Percentiles rank a stretch among this genome's conserved stretches.
Conservation (phyloP, 37 sponge, comb jelly and placozoan genomes). For the Ianthella basta region DNA sequence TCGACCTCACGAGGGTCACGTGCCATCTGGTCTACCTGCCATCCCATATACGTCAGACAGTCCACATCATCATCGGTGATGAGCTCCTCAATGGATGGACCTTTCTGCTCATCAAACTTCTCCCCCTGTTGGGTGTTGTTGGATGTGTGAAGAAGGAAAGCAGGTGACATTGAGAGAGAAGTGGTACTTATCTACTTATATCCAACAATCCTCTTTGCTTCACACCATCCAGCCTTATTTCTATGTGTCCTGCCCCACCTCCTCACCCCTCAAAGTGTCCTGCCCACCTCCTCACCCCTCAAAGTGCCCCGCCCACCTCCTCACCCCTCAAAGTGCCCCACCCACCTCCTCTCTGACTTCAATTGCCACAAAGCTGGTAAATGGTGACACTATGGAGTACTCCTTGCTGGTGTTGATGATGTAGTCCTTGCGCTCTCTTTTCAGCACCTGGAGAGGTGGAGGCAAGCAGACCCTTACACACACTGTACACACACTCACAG, state of each 20-base stretch:
- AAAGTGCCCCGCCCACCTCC: too few species aligned
- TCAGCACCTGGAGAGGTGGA: constrained; percentile 67
- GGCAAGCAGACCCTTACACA: too few species aligned
- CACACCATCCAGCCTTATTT: too few species aligned
- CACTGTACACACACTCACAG: too few species aligned
- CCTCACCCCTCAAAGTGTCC: too few species aligned
- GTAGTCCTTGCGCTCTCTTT: constrained; percentile 79
- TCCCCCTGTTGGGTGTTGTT: constrained; percentile 84
- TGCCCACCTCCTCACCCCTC: too few species aligned
- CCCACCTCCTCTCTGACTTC: constrained; percentile 92
- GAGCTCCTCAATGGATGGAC: constrained; percentile 84
- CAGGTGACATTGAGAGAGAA: too few species aligned
- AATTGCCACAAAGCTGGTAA: constrained; percentile 99
- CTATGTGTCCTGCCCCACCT: too few species aligned
- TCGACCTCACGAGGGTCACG: constrained; percentile 62
- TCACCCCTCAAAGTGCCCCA: too few species aligned
- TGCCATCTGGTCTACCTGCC: constrained; percentile 68
- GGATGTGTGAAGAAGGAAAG: too few species aligned
- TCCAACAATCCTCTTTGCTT: too few species aligned
- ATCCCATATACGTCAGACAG: constrained; percentile 87
- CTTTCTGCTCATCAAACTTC: constrained; percentile 70
- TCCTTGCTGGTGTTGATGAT: constrained; percentile 92
- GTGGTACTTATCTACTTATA: too few species aligned
- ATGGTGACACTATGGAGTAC: constrained; percentile 95
- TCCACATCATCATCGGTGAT: constrained; percentile 80